A percentile compares a stretch with the other conserved stretches of the same genome.
These are phyloP conservation scores for Pseudococcus jackbeardsleyi DNA, from an alignment of 2,888 invertebrate genomes.

Conservation along the genomic window DNA sequence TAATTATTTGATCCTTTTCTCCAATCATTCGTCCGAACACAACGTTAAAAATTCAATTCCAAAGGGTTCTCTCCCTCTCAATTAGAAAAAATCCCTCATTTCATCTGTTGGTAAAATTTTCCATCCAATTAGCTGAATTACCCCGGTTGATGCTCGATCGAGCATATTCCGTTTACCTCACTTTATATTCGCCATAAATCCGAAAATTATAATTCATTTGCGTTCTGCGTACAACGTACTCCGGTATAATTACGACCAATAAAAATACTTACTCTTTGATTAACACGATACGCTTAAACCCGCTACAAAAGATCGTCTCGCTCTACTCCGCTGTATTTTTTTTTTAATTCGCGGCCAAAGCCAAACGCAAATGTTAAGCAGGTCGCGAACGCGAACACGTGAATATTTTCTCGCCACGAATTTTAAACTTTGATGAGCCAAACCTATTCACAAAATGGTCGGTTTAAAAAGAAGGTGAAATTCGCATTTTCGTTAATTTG, in stretches of 20 bases:
- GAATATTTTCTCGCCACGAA: too few species aligned
- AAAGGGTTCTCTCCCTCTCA: too few species aligned
- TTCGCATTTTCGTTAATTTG: constrained; percentile 46
- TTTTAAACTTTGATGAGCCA: neutral
- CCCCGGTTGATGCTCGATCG: neutral
- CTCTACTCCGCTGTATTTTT: neutral
- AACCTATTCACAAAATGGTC: neutral
- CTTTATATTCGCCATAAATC: neutral
- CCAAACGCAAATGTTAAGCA: too few species aligned
- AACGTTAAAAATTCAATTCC: too few species aligned
- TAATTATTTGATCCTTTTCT: too few species aligned
- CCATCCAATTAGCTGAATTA: neutral
- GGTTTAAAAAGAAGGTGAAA: neutral
- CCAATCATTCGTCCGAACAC: too few species aligned
- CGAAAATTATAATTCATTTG: neutral
- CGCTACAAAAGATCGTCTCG: neutral
- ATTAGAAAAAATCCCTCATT: neutral
- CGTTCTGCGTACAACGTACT: neutral
- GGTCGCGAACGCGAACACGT: too few species aligned
- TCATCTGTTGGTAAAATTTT: neutral
- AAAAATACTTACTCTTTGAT: neutral
- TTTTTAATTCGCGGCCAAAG: too few species aligned
- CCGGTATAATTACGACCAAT: neutral
- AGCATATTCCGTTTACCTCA: neutral
- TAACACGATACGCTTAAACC: neutral